phyloP scores from a whole-genome alignment of 2,888 invertebrate species.

The Malachius bipustulatus region DNA sequence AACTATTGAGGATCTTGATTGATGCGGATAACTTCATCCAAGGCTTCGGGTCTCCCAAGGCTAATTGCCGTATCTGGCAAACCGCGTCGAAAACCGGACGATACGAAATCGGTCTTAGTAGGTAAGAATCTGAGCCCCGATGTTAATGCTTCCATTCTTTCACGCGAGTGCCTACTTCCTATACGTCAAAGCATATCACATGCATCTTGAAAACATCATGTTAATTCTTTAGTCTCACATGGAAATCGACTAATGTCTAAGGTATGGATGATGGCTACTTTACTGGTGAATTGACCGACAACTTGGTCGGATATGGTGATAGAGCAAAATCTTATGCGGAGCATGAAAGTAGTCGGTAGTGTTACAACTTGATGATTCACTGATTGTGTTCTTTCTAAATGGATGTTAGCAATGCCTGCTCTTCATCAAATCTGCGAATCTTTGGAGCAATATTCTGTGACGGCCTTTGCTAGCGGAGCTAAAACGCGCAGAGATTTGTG shows the following conservation, averaged over 20 bases:
- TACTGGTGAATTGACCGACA: not conserved
- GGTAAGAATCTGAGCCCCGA: too few relatives aligned
- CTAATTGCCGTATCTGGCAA: too few relatives aligned
- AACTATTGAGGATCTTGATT: too few relatives aligned
- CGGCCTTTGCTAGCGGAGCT: too few relatives aligned
- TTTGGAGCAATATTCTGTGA: conserved; percentile 1
- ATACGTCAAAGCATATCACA: conserved; percentile 3
- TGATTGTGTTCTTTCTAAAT: conserved; percentile 1
- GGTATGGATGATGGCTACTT: conserved; percentile 1
- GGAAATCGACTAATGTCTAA: not conserved
- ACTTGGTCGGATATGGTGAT: conserved; percentile 3
- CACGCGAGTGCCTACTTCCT: not conserved
- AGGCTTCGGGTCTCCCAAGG: too few relatives aligned
- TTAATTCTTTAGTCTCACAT: conserved; percentile 1
- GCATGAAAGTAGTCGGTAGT: conserved; percentile 2
- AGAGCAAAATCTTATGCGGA: conserved; percentile 2
- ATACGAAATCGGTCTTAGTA: too few relatives aligned
- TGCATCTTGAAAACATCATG: conserved; percentile 1
- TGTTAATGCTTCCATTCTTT: conserved; percentile 1
- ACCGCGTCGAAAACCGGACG: too few relatives aligned
- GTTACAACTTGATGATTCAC: conserved; percentile 1
- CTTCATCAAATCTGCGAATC: conserved; percentile 2
- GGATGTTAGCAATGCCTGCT: not conserved
- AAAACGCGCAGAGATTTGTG: too few relatives aligned
- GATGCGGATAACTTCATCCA: too few relatives aligned